Percentiles rank a stretch among this genome's conserved stretches.
Conservation (phyloP, 2,888 invertebrate species). For the Plutella xylostella region DNA sequence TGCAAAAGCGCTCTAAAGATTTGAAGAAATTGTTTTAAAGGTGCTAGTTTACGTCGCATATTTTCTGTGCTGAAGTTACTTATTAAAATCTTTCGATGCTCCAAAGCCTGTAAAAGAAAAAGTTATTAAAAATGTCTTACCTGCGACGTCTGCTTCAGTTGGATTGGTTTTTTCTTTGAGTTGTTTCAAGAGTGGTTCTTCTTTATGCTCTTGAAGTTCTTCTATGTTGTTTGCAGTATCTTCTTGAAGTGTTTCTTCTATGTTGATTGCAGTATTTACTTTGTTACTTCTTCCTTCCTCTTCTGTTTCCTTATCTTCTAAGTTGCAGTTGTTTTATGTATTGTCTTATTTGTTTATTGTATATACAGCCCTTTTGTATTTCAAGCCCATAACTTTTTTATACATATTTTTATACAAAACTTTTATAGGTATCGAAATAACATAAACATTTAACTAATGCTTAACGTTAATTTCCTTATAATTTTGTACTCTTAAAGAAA, state of each 20-base stretch:
- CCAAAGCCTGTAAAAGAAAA: neutral
- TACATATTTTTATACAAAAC: constrained; percentile 47
- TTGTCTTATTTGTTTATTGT: constrained; percentile 40
- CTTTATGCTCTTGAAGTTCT: neutral
- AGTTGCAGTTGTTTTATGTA: constrained; percentile 24
- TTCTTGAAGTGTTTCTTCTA: neutral
- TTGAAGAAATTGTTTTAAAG: too few relatives aligned
- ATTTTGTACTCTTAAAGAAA: constrained; percentile 70
- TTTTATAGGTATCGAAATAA: constrained; percentile 63
- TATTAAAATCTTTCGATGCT: too few relatives aligned
- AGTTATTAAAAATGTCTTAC: neutral
- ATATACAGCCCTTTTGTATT: constrained; percentile 37
- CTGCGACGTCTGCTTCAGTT: neutral
- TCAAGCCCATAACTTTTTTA: constrained; percentile 49
- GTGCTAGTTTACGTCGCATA: too few relatives aligned
- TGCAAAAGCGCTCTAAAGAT: too few relatives aligned
- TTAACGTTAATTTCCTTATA: constrained; percentile 64
- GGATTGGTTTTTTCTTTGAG: neutral
- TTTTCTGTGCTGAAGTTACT: too few relatives aligned
- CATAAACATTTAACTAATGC: constrained; percentile 62
- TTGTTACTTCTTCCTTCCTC: constrained; percentile 10
- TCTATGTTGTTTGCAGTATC: neutral
- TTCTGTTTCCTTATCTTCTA: constrained; percentile 16
- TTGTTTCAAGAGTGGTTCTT: too few relatives aligned
- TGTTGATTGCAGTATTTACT: neutral